Percentiles rank a stretch among this genome's conserved stretches.
Conservation (phyloP, 2,113 vertebrate genomes). For the Peromyscus leucopus region DNA sequence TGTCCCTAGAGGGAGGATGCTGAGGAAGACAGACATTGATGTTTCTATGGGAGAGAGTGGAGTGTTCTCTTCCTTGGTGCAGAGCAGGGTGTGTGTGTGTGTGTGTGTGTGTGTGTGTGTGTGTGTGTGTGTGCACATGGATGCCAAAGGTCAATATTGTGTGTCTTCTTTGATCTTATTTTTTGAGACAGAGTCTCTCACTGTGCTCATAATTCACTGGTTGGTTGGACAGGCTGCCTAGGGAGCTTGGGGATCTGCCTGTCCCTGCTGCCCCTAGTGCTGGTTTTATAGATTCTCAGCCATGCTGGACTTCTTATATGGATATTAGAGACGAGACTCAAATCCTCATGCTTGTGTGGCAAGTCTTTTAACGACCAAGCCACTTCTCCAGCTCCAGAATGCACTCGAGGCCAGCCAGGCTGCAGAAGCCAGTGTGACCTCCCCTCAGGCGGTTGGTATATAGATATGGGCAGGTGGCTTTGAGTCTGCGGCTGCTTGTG, state of each 20-base stretch:
- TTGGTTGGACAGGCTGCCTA: neutral
- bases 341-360: neutral
- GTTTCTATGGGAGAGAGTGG: neutral
- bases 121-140: too few relatives aligned
- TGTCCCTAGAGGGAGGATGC: accelerated
- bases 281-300: neutral
- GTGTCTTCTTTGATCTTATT: neutral
- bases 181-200: neutral
- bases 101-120: too few relatives aligned
- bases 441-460: neutral
- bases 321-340: too few relatives aligned
- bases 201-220: neutral
- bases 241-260: too few relatives aligned
- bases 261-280: too few relatives aligned
- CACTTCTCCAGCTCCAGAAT: neutral
- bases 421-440: neutral
- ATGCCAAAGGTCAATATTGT: neutral
- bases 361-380: neutral
- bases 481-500: neutral
- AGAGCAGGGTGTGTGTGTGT: neutral
- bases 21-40: neutral
- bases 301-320: neutral
- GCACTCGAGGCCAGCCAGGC: neutral
- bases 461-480: neutral
- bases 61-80: neutral